Base-by-base conservation (phyloP, 2,113 vertebrate genomes). In the Pterocles burchelli region DNA sequence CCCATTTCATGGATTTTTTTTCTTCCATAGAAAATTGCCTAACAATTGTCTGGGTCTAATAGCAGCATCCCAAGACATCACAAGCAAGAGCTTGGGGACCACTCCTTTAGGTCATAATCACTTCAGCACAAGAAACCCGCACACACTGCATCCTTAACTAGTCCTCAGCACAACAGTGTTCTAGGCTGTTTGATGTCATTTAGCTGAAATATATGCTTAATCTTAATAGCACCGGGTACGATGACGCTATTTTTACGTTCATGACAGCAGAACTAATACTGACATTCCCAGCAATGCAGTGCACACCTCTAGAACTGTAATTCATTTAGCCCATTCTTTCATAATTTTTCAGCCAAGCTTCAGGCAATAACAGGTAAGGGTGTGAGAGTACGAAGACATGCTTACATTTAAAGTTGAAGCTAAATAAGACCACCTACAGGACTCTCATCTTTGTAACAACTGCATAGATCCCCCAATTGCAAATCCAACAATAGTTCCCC, bases 371-470 rank as follows among this genome's bases (percentile, higher is more conserved):
- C 4, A 62, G 15, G 21, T 31, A 75, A 46, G 13, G 19, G 29
- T 43, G 26, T 38, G 25, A 87, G 20, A 46, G 20, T 7, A 46
- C 0, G 1, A 28, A 62, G 57, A 74, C n/a, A 36, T 0, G 2
- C 7, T n/a, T 13, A 19, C 17, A 57, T 49, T 48, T 59, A 17
- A 81, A 75, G 80, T 1, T 70, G 48, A 52, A 63, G 74, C n/a
- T 67, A 46, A 84, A 4, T 46, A 62, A 28, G 36, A 87, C 36
- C 33, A 76, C 49, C 36, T 68, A 65, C 25, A 43, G 25, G 83
- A 83, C 6, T 41, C n/a, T 76, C 13, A 48, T 18, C 67, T 71
- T 29, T n/a, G 3, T 38, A 88, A 85, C 18, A 36, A 20, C 0
- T 19, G 7, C 16, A 26, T 7, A 72, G 52, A 28, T 52, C 46